Percentiles rank a stretch among this genome's conserved stretches.
phyloP scores from a whole-genome alignment of 2,797 vertebrate genomes.

The Acropternis orthonyx region DNA sequence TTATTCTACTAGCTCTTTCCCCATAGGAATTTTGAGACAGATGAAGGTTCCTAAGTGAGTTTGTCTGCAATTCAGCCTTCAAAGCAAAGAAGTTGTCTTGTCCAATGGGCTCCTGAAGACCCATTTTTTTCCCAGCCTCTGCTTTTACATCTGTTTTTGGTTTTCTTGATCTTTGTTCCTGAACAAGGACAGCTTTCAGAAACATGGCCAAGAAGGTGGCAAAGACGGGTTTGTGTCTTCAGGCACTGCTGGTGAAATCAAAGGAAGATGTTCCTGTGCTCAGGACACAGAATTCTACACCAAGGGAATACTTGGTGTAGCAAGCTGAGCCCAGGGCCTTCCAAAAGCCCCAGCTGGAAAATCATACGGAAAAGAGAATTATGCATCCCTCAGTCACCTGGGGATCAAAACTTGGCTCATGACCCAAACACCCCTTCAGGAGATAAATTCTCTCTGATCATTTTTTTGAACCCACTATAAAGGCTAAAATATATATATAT shows the following conservation, averaged over 20 bases:
- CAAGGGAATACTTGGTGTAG: neutral
- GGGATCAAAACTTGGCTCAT: neutral
- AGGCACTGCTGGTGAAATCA: neutral
- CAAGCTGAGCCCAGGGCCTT: neutral
- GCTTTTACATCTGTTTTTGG: neutral
- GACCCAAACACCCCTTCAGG: neutral
- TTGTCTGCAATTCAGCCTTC: neutral
- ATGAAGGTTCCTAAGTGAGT: neutral
- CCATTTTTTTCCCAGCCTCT: neutral
- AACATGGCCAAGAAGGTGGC: neutral
- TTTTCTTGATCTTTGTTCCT: conserved; percentile 22
- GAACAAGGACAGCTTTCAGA: conserved; percentile 23
- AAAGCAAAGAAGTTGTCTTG: neutral
- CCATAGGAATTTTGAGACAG: neutral
- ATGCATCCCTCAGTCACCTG: neutral
- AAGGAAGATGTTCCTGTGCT: neutral
- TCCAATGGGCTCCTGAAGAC: neutral
- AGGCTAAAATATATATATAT: neutral
- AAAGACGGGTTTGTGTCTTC: neutral
- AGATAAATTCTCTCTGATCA: neutral
- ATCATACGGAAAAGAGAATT: neutral
- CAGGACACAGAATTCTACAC: neutral
- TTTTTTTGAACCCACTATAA: neutral
- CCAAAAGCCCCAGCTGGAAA: neutral
- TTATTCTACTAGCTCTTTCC: neutral